phyloP scores from a whole-genome alignment of 2,113 vertebrate species.

The Dolichotis patagonum region DNA sequence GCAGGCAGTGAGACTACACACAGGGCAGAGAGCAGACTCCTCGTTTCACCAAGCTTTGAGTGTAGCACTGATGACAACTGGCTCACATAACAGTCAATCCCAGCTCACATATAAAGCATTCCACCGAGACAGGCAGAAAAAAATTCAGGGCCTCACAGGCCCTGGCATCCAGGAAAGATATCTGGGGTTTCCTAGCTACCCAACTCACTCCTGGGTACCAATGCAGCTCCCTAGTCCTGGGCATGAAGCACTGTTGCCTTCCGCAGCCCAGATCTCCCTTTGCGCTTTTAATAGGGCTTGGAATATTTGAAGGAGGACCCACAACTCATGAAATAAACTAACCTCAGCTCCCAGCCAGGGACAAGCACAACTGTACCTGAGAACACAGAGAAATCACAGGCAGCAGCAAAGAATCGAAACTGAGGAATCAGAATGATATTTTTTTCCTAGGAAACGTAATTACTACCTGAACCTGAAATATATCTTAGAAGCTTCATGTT shows the following conservation, averaged over 20 bases:
- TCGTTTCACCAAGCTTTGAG: too few species aligned
- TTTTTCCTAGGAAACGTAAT: not conserved
- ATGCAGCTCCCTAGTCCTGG: not conserved
- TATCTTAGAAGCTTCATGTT: not conserved
- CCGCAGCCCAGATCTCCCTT: not conserved
- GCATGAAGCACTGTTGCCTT: not conserved
- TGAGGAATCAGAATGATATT: not conserved
- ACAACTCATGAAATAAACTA: not conserved
- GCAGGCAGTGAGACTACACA: not conserved
- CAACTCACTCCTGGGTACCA: not conserved
- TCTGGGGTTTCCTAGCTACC: not conserved
- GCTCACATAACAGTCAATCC: not conserved
- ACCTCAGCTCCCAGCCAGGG: not conserved
- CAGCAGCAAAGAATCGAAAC: not conserved
- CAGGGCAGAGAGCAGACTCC: too few species aligned
- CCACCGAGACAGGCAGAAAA: not conserved
- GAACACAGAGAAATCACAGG: not conserved
- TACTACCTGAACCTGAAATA: not conserved
- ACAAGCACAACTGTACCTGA: not conserved
- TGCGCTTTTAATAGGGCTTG: not conserved
- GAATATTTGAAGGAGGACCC: not conserved
- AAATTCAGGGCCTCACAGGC: not conserved
- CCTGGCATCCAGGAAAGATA: not conserved
- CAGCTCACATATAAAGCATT: not conserved
- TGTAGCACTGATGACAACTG: too few species aligned